These are phyloP conservation scores for Diuraphis noxia DNA, from an alignment of 1,140 invertebrate genomes.

Conservation along the genomic window DNA sequence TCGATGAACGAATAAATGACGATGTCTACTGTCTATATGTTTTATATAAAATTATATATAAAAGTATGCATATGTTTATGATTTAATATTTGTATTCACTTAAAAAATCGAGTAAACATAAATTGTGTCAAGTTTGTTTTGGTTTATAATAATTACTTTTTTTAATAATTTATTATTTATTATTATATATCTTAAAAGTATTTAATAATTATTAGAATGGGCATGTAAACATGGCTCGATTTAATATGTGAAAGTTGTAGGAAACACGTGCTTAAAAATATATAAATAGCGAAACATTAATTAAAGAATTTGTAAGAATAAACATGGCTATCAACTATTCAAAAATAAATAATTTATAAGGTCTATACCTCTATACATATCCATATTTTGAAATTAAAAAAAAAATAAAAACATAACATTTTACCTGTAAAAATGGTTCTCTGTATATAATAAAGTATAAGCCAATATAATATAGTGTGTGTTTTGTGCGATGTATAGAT, in stretches of 20 bases:
- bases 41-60: no score
- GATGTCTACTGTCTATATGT: no score
- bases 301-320: background rate
- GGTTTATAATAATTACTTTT: background rate
- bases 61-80: background rate
- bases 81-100: background rate
- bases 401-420: background rate
- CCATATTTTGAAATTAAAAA: background rate
- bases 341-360: background rate
- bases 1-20: background rate
- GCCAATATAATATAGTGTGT: background rate
- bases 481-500: background rate
- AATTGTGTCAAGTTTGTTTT: background rate
- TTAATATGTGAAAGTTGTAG: background rate
- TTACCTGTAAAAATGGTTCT: no score
- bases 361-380: no score
- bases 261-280: background rate
- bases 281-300: background rate
- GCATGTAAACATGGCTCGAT: background rate
- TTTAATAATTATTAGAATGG: background rate
- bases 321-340: background rate
- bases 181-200: background rate
- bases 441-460: no score
- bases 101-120: background rate
- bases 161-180: constrained; percentile 13